Base-by-base conservation (phyloP, 1,140 invertebrate genomes). In the Macrobrachium rosenbergii region DNA sequence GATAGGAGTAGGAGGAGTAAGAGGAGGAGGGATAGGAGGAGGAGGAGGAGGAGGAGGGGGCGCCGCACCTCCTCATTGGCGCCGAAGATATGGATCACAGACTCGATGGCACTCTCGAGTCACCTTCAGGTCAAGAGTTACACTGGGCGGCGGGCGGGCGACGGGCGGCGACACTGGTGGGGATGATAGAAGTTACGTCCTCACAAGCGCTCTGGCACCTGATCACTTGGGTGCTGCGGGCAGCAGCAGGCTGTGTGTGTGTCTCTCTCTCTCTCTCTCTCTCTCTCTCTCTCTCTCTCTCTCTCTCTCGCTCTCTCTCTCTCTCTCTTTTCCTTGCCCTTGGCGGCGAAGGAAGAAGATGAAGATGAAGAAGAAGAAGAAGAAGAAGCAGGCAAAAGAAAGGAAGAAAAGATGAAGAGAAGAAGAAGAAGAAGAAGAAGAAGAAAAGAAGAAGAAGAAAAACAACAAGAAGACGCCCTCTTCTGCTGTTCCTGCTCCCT, bases 81-180 rank as follows among this genome's bases (percentile, higher is more conserved):
- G 85, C 80, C 82, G 72, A 88, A 88, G 88, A 88, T 88, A 81
- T 88, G 77, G 82, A 88, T 88, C 88, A 88, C 88, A 85, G 79
- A 64, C 81, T 88, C 77, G 82, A 88, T 88, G 88, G 82, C 88
- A 88, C 88, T 88, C 88, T 81, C 81, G 77, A 81, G 78, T 85
- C 88, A 84, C 88, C 88, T 88, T 80, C 82, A 88, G 88, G 88
- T 88, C 88, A 88, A 88, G 88, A 88, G 88, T 88, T 88, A 88
- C 88, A 88, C 82, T 80, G 87, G 58, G 52, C 81, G 28, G 60
- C 76, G 1, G 87, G 58, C 64, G 87, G 28, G 60, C 76, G 28
- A 2, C 28, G 28, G 28, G 28, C 28, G 28, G 28, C 28, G 28
- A 37, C 28, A 73, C 75, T 64, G 76, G 59, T 64, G 82, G 3